Evolutionary conservation across 2,888 invertebrate genomes (phyloP), one percentile per base, ranked within the genome.

Genomic region (Rambutsinella grinnellia): DNA sequence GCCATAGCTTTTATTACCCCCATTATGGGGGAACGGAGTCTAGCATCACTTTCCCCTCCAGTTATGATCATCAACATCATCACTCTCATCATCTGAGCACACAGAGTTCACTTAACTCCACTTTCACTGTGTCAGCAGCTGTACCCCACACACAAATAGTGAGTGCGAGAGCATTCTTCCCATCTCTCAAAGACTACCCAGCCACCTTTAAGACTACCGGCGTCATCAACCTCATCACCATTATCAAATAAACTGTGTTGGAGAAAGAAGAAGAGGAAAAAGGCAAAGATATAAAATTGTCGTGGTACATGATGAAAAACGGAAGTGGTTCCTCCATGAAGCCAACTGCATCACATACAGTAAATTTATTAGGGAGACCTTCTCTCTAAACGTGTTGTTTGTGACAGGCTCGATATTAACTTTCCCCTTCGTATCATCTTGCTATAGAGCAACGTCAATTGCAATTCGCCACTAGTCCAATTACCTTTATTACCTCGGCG

Each of bases 91-190:
- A 60, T 74, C 60, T n/a, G 56, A 67, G 67, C 58, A 53, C 5
- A 13, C 6, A 36, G 57, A 72, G 65, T 72, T 72, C 65, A 70
- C 72, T 75, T 67, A 61, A 56, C 23, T 47, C 71, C 70, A 67
- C 67, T 57, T 63, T 62, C 62, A 49, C 60, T 58, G 53, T 70
- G 54, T 36, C 36, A 36, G 69, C 69, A 70, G 61, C 69, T 70
- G 69, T 47, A 53, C 53, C 60, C 51, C 8, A 46, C n/a, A 51
- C 53, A 57, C 24, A 27, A 28, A 24, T 51, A 54, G 23, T 53
- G 47, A 65, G 54, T 21, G 46, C 23, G 13, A 44, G 58, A 36
- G 24, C 19, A 3, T 3, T 23, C 21, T 53, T 53, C 53, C 53
- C 5, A 17, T 53, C 15, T 53, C 53, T 53, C 19, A 21, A 21